Evolutionary conservation across 2,888 invertebrate species (phyloP), one percentile per base, ranked within the genome.

Genomic region (Volucella inanis): DNA sequence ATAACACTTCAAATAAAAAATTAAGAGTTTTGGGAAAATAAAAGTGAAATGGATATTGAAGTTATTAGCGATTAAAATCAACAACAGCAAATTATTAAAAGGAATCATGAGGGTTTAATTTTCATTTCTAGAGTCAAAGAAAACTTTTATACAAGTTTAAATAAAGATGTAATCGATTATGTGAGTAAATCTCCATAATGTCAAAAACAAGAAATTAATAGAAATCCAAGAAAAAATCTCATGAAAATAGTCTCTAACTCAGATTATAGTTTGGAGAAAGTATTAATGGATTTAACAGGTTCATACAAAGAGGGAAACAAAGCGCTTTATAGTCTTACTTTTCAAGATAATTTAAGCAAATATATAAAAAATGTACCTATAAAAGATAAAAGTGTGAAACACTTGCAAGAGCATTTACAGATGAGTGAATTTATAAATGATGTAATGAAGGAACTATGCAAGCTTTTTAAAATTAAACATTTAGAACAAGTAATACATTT

Each of bases 341-440:
- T n/a, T n/a, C n/a, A n/a, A n/a, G n/a, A n/a, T n/a, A n/a, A n/a
- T n/a, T n/a, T n/a, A n/a, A n/a, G n/a, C n/a, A n/a, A n/a, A n/a
- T n/a, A n/a, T n/a, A n/a, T n/a, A 38, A 55, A 2, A 22, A 1
- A 3, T 2, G 22, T 74, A n/a, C 64, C 62, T 8, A 74, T 55
- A 8, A 11, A 64, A 18, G 14, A 74, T 15, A 64, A 64, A 45
- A 64, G 39, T 41, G 31, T 22, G 72, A 74, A 64, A 55, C 74
- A 0, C 38, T 74, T 1, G 39, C 64, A 11, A 47, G 64, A 47
- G 64, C 47, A 6, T 74, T 64, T 15, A 64, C 22, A 9, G 50
- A 74, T 10, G 39, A 64, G 15, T 74, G 55, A 55, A 39, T 47
- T 55, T 31, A 15, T 55, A 14, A 61, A 71, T 14, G 50, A 59